phyloP scores from a whole-genome alignment of 64 coral and sea anemone genomes.

The Dendrophyllia cribrosa region DNA sequence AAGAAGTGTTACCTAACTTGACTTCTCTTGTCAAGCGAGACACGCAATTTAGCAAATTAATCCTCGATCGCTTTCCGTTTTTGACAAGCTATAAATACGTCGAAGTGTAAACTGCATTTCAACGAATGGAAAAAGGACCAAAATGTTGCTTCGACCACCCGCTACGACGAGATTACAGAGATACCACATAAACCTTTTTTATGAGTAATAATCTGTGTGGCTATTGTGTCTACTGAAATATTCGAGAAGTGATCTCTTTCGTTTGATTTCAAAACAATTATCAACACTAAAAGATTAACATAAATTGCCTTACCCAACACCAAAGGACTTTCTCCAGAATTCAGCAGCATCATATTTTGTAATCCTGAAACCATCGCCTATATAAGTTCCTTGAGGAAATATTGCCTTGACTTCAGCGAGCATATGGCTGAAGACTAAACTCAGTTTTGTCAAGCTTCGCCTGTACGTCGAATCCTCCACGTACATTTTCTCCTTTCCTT shows the following conservation, averaged over 20 bases:
- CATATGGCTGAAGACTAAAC: constrained; percentile 98
- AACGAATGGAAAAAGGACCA: background rate
- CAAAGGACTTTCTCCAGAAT: constrained; percentile 99
- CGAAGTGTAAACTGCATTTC: background rate
- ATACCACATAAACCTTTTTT: too few relatives aligned
- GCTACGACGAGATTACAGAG: background rate
- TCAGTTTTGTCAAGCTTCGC: constrained; percentile 94
- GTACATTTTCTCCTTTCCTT: constrained; percentile 99
- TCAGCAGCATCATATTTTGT: constrained; percentile 99
- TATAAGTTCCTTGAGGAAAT: constrained; percentile 96
- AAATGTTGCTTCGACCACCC: background rate
- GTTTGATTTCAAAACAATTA: constrained; percentile 23
- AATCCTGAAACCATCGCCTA: constrained; percentile 92
- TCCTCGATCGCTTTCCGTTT: background rate
- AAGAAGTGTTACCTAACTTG: background rate
- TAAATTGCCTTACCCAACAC: constrained; percentile 70
- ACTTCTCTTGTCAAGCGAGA: background rate
- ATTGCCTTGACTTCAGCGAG: constrained; percentile 96
- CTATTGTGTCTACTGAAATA: too few relatives aligned
- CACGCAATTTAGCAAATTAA: constrained; percentile 11
- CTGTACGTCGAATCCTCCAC: constrained; percentile 85
- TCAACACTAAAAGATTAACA: background rate
- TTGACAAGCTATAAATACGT: background rate
- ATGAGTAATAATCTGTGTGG: too few relatives aligned
- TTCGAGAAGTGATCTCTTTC: background rate